These are phyloP conservation scores for Balaeniceps rex DNA, from an alignment of 2,113 vertebrate species.

Conservation along the genomic window DNA sequence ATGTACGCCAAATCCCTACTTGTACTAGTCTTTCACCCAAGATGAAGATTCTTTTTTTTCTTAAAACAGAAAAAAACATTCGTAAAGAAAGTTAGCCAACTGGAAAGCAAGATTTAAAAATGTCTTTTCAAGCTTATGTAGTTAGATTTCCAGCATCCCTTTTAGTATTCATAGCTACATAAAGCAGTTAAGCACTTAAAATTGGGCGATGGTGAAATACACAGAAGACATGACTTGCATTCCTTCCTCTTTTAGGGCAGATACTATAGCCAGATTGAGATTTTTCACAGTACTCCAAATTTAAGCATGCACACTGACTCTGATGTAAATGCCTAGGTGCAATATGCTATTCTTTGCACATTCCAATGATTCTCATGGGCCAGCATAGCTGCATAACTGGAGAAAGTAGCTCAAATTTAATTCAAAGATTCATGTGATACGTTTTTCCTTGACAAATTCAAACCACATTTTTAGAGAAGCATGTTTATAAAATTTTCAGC, in stretches of 20 bases:
- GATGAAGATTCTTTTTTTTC: neutral
- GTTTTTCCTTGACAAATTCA: neutral
- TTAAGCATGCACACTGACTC: neutral
- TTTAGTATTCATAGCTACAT: neutral
- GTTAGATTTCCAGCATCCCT: neutral
- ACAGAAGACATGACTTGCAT: neutral
- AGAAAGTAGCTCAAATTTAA: neutral
- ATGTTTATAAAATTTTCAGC: neutral
- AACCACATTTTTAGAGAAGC: neutral
- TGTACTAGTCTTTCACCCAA: neutral
- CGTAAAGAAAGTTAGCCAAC: neutral
- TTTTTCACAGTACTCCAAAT: neutral
- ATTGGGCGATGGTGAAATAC: neutral
- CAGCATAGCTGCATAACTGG: neutral
- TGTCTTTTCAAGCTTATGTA: neutral
- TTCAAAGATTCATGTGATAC: neutral
- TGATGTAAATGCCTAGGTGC: neutral
- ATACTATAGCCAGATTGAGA: neutral
- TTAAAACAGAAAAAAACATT: neutral
- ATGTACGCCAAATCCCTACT: neutral
- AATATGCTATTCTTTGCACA: neutral
- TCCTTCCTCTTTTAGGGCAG: neutral
- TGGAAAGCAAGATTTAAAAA: neutral
- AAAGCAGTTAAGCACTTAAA: neutral
- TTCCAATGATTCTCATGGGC: neutral